phyloP scores from a whole-genome alignment of 2,888 invertebrate genomes.

The Vanessa cardui region DNA sequence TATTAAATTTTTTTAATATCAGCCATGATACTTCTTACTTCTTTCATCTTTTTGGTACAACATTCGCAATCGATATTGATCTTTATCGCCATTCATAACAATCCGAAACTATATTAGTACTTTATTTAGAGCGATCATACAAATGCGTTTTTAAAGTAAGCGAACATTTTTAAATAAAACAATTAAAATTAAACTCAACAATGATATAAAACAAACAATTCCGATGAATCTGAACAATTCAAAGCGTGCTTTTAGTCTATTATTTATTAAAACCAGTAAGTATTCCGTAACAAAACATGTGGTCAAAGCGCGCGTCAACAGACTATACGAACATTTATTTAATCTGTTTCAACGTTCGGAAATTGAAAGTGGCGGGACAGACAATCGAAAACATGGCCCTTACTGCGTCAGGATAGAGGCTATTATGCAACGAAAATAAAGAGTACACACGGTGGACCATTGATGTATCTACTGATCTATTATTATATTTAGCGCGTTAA shows the following conservation, averaged over 20 bases:
- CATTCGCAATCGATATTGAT: no score
- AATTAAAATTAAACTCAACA: conserved; percentile 26
- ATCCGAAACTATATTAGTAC: background rate
- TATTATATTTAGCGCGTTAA: conserved; percentile 79
- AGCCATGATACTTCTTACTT: no score
- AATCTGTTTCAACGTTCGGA: conserved; percentile 51
- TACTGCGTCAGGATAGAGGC: conserved; percentile 25
- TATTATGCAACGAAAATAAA: conserved; percentile 31
- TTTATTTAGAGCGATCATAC: background rate
- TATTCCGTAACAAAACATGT: conserved; percentile 41
- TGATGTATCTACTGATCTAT: conserved; percentile 75
- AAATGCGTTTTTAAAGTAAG: background rate
- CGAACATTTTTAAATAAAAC: conserved; percentile 2
- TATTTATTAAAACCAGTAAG: conserved; percentile 46
- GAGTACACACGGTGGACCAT: conserved; percentile 65
- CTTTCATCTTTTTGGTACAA: no score
- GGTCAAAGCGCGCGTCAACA: conserved; percentile 42
- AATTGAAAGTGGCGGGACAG: conserved; percentile 74
- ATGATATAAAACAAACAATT: conserved; percentile 18
- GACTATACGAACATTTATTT: conserved; percentile 44
- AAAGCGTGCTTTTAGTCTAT: conserved; percentile 42
- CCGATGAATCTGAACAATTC: conserved; percentile 40
- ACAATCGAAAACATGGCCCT: conserved; percentile 47
- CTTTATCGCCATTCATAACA: no score
- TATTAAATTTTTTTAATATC: no score